A percentile compares a stretch with the other conserved stretches of the same genome.
phyloP scores from a whole-genome alignment of 2,797 vertebrate species.

The Naso thynnoides region DNA sequence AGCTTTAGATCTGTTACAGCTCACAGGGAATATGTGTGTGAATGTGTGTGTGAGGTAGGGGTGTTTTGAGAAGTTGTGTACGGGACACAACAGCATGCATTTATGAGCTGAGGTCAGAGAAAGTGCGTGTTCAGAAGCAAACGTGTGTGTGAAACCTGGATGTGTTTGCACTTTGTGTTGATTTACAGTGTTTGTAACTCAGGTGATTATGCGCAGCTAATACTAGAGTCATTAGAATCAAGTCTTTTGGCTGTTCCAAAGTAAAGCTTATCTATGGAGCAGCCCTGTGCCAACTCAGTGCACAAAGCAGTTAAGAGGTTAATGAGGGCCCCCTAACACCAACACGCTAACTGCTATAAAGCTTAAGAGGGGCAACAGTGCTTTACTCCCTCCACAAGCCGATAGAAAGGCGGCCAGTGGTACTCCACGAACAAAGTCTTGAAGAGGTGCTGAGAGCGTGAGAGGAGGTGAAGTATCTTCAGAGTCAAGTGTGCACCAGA shows the following conservation, averaged over 20 bases:
- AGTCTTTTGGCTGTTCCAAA: slow-evolving; percentile 65
- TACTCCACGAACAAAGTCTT: slow-evolving; percentile 68
- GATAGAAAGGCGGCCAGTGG: slow-evolving; percentile 48
- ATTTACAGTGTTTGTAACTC: slow-evolving; percentile 37
- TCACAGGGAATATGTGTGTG: slow-evolving; percentile 65
- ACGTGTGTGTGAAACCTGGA: not conserved
- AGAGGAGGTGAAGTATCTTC: slow-evolving; percentile 76
- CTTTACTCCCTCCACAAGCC: slow-evolving; percentile 51
- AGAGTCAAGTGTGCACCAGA: slow-evolving; percentile 75
- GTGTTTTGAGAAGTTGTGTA: slow-evolving; percentile 43
- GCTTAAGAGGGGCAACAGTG: slow-evolving; percentile 67
- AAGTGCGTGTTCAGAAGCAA: slow-evolving; percentile 21
- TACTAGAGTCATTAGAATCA: slow-evolving; percentile 68
- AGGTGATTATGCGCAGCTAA: slow-evolving; percentile 58
- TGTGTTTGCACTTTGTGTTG: slow-evolving; percentile 20
- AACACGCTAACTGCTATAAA: slow-evolving; percentile 73
- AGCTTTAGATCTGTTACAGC: slow-evolving; percentile 79
- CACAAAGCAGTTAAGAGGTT: slow-evolving; percentile 77
- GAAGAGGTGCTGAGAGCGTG: slow-evolving; percentile 69
- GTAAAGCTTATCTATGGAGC: slow-evolving; percentile 74
- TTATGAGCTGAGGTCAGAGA: slow-evolving; percentile 11
- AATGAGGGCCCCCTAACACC: slow-evolving; percentile 75
- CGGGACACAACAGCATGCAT: slow-evolving; percentile 33
- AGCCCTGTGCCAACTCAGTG: slow-evolving; percentile 72
- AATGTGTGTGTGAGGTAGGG: slow-evolving; percentile 21